These are phyloP conservation scores for Yponomeuta cagnagella DNA, from an alignment of 2,888 invertebrate genomes.

Conservation along the genomic window DNA sequence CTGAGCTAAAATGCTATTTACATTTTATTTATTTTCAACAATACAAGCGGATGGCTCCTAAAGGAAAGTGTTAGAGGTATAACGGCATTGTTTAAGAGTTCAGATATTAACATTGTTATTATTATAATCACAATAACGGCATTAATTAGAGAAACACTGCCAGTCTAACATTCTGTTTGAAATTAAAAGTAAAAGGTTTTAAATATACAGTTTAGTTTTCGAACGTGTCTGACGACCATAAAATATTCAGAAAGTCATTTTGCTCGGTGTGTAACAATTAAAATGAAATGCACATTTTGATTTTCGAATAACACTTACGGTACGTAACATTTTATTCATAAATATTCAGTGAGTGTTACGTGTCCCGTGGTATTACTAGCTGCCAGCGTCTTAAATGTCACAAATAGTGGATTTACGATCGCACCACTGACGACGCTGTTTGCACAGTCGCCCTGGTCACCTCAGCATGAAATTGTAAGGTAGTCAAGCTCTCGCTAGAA, in stretches of 20 bases:
- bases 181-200: not conserved
- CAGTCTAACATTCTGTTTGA: not conserved
- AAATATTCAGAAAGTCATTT: not conserved
- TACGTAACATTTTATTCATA: not conserved
- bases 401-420: not conserved
- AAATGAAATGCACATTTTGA: not conserved
- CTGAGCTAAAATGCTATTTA: constrained; percentile 57
- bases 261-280: not conserved
- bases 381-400: not conserved
- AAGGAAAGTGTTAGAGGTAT: not conserved
- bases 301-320: not conserved
- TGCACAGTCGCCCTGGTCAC: not conserved
- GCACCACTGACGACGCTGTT: not conserved
- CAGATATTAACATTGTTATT: not conserved
- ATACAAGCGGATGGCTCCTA: constrained; percentile 31
- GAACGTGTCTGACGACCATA: not conserved
- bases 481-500: too few relatives aligned
- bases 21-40: constrained; percentile 65
- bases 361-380: not conserved
- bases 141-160: not conserved
- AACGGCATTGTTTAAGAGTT: not conserved
- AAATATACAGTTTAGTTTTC: not conserved
- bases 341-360: not conserved
- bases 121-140: not conserved
- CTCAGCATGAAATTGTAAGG: not conserved